phyloP scores from a whole-genome alignment of 2,113 vertebrate species.

The Pterocles orientalis region DNA sequence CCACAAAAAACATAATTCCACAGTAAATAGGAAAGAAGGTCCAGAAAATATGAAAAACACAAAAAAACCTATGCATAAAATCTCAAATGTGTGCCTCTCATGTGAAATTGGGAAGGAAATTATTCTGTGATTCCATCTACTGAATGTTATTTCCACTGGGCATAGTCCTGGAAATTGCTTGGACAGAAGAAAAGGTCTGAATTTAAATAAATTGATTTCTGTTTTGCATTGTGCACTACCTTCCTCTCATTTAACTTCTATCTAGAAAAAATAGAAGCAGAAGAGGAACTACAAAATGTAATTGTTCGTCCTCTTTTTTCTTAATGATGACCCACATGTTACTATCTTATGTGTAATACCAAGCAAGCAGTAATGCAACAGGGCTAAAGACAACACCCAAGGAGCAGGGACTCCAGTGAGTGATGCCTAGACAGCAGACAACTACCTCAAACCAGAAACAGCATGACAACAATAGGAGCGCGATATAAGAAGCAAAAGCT shows the following conservation, averaged over 20 bases:
- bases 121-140: not conserved
- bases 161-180: slow-evolving; percentile 20
- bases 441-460: not conserved
- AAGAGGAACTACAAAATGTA: not conserved
- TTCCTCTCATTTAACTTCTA: slow-evolving; percentile 13
- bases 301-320: slow-evolving; percentile 5
- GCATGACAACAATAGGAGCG: not conserved
- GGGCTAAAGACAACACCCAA: not conserved
- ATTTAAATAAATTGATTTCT: slow-evolving; percentile 50
- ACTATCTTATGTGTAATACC: not conserved
- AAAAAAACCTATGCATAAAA: not conserved
- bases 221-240: not conserved
- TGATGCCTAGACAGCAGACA: not conserved
- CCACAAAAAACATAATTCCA: not conserved
- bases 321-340: not conserved
- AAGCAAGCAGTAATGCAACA: not conserved
- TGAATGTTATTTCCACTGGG: not conserved
- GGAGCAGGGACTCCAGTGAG: not conserved
- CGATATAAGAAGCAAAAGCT: not conserved
- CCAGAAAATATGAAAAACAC: not conserved
- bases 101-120: not conserved
- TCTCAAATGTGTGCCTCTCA: not conserved
- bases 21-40: not conserved
- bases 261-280: not conserved
- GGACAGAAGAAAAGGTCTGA: slow-evolving; percentile 44